These are phyloP conservation scores for Globodera rostochiensis DNA, from an alignment of 1,140 invertebrate genomes.

Conservation along the genomic window DNA sequence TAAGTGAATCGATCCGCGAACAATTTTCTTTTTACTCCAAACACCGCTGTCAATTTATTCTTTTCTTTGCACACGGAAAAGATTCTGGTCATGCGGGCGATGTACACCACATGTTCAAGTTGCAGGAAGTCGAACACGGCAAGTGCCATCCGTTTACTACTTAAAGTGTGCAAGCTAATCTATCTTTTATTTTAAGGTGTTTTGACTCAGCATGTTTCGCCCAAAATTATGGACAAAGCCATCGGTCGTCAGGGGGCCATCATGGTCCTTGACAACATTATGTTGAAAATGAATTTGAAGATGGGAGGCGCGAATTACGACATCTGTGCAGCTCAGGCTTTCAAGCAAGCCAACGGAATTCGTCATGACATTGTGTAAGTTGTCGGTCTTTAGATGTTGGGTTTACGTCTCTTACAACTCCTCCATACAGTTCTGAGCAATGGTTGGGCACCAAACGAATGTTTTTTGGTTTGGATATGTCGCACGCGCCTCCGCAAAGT, in stretches of 20 bases:
- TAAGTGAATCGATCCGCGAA: slow-evolving; percentile 13
- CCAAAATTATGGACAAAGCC: slow-evolving; percentile 21
- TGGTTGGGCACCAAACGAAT: slow-evolving; percentile 17
- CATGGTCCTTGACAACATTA: slow-evolving; percentile 32
- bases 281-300: slow-evolving; percentile 42
- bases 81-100: not conserved
- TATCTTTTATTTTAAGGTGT: not conserved
- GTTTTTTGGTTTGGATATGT: slow-evolving; percentile 35
- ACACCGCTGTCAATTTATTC: slow-evolving; percentile 17
- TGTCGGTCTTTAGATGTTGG: no score
- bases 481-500: slow-evolving; percentile 32
- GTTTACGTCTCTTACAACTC: not conserved
- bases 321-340: slow-evolving; percentile 2
- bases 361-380: slow-evolving; percentile 10
- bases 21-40: slow-evolving; percentile 19
- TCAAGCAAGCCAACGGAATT: slow-evolving; percentile 21
- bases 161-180: no score
- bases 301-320: slow-evolving; percentile 37
- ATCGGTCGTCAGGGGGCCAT: slow-evolving; percentile 18
- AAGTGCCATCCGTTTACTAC: not conserved
- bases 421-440: not conserved
- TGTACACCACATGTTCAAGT: slow-evolving; percentile 33
- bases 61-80: slow-evolving; percentile 34
- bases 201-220: slow-evolving; percentile 11
- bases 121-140: slow-evolving; percentile 22